Percentiles rank a stretch among this genome's conserved stretches.
Conservation (phyloP, 1,140 invertebrate species). For the Calliphora vicina region DNA sequence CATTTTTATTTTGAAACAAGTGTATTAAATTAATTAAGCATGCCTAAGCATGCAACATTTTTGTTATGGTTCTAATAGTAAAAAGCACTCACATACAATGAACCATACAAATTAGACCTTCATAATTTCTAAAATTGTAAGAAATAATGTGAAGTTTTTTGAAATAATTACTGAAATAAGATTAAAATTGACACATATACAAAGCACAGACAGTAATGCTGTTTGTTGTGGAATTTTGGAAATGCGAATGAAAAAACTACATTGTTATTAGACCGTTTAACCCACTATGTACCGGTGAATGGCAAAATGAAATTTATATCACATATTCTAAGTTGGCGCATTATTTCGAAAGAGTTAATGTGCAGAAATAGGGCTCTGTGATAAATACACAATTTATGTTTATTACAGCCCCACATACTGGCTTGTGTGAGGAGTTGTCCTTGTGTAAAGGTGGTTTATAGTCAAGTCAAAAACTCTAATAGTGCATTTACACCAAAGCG, state of each 20-base stretch:
- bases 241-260: not conserved
- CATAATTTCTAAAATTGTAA: conserved; percentile 51
- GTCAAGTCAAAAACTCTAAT: no score
- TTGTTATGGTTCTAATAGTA: not conserved
- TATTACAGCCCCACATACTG: no score
- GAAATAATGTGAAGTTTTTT: conserved; percentile 44
- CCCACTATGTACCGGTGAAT: no score
- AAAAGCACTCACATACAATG: not conserved
- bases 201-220: not conserved
- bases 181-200: conserved; percentile 47
- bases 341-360: no score
- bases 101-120: conserved; percentile 42
- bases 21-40: conserved; percentile 30
- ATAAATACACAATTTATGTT: no score
- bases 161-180: conserved; percentile 53
- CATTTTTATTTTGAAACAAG: not conserved
- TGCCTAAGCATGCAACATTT: conserved; percentile 4
- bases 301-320: no score
- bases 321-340: no score
- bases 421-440: no score
- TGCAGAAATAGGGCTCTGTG: no score
- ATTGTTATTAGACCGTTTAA: not conserved
- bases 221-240: no score
- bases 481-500: no score
- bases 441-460: no score